A percentile compares a stretch with the other conserved stretches of the same genome.
Evolutionary conservation across 2,797 vertebrate genomes (phyloP).

Genomic region (Loriculus beryllinus): DNA sequence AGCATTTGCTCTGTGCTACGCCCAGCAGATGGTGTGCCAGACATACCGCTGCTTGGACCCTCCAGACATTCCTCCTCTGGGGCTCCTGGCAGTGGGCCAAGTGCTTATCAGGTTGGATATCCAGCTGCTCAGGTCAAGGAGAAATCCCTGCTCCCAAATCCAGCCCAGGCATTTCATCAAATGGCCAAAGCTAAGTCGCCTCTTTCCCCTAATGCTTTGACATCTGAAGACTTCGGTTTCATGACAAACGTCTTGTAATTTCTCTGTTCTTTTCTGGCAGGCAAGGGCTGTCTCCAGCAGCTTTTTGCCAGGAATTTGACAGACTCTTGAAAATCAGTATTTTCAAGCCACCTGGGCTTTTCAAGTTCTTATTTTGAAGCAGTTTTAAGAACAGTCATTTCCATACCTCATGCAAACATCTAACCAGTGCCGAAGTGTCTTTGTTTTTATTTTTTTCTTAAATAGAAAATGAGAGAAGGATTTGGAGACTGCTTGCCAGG

Average conservation of each 20-base stretch:
- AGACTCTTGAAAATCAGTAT: background rate
- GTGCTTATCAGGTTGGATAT: background rate
- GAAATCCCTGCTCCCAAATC: background rate
- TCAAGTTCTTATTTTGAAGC: background rate
- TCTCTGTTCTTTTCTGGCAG: background rate
- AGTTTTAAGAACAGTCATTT: background rate
- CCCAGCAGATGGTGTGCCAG: constrained; percentile 8
- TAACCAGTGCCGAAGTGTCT: background rate
- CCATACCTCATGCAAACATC: background rate
- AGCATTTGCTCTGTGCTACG: background rate
- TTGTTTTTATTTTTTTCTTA: background rate
- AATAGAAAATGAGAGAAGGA: background rate
- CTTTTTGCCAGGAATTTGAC: background rate
- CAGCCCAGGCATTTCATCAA: background rate
- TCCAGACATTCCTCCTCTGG: background rate
- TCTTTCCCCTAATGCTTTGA: background rate
- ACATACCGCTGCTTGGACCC: background rate
- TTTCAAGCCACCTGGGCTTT: background rate
- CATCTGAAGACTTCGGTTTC: background rate
- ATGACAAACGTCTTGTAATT: background rate
- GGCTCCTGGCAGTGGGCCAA: background rate
- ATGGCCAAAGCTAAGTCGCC: background rate
- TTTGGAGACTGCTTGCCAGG: background rate
- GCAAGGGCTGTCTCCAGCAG: background rate
- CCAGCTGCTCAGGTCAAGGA: background rate